phyloP scores from a whole-genome alignment of 2,888 invertebrate genomes.

The Protophormia terraenovae region DNA sequence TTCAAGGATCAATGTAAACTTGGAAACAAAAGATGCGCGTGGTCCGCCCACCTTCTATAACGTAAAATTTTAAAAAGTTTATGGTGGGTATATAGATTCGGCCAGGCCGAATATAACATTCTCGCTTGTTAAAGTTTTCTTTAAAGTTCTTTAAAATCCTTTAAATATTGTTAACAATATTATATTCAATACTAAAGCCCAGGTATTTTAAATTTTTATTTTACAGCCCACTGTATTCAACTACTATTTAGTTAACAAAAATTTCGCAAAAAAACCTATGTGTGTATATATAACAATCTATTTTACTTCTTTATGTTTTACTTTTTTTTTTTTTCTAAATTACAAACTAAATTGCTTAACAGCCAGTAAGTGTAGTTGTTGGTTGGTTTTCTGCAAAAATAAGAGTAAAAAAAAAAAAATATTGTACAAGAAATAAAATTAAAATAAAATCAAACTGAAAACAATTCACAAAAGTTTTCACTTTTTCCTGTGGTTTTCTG shows the following conservation, averaged over 20 bases:
- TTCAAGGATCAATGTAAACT: too few relatives aligned
- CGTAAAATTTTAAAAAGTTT: too few relatives aligned
- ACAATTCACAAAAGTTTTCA: slow-evolving; percentile 64
- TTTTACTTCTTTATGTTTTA: neutral
- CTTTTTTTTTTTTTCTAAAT: slow-evolving; percentile 31
- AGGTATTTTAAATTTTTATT: too few relatives aligned
- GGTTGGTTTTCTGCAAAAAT: slow-evolving; percentile 7
- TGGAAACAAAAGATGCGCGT: too few relatives aligned
- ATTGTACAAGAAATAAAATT: slow-evolving; percentile 19
- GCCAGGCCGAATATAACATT: too few relatives aligned
- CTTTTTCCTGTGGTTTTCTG: slow-evolving; percentile 67
- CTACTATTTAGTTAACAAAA: neutral
- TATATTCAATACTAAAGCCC: too few relatives aligned
- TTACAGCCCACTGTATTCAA: slow-evolving; percentile 4
- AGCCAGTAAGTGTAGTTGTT: slow-evolving; percentile 46
- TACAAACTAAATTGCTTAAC: slow-evolving; percentile 65
- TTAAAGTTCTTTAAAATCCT: too few relatives aligned
- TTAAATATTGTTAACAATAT: too few relatives aligned
- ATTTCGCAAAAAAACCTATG: slow-evolving; percentile 36
- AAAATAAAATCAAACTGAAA: slow-evolving; percentile 19
- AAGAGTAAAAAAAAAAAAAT: neutral
- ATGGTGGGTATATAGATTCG: too few relatives aligned
- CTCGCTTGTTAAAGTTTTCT: too few relatives aligned
- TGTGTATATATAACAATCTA: slow-evolving; percentile 43
- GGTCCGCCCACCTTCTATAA: too few relatives aligned